These are phyloP conservation scores for Ennomos quercinarius DNA, from an alignment of 2,888 invertebrate genomes.

Conservation along the genomic window DNA sequence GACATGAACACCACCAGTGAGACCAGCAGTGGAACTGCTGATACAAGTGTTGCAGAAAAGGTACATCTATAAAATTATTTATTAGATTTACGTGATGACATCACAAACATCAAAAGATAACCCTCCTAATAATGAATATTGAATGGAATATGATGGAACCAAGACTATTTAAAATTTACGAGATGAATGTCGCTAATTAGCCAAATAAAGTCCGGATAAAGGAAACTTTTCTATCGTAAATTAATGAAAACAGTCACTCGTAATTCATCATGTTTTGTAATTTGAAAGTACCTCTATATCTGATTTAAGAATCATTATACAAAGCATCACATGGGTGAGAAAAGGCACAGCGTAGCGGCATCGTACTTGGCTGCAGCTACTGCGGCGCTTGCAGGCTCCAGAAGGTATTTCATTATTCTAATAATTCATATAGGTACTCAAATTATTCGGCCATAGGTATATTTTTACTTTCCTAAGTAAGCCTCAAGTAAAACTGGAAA, in stretches of 20 bases:
- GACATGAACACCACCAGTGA: constrained; percentile 64
- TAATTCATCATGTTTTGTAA: no score
- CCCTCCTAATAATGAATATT: not conserved
- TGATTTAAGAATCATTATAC: constrained; percentile 43
- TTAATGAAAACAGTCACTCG: no score
- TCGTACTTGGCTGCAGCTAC: constrained; percentile 75
- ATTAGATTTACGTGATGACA: no score
- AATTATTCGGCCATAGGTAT: no score
- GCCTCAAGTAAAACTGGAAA: no score
- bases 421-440: no score
- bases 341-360: constrained; percentile 70
- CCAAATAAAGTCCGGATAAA: no score
- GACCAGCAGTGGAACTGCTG: constrained; percentile 58
- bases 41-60: constrained; percentile 58
- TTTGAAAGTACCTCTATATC: not conserved
- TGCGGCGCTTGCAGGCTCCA: constrained; percentile 61
- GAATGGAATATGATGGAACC: not conserved
- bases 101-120: no score
- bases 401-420: constrained; percentile 48
- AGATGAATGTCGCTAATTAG: no score
- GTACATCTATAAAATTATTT: constrained; percentile 34
- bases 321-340: constrained; percentile 42
- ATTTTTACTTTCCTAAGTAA: no score
- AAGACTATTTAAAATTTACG: no score
- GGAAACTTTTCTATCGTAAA: no score